Conservation (phyloP, 1,140 invertebrate genomes). For the Eupristina koningsbergeri region DNA sequence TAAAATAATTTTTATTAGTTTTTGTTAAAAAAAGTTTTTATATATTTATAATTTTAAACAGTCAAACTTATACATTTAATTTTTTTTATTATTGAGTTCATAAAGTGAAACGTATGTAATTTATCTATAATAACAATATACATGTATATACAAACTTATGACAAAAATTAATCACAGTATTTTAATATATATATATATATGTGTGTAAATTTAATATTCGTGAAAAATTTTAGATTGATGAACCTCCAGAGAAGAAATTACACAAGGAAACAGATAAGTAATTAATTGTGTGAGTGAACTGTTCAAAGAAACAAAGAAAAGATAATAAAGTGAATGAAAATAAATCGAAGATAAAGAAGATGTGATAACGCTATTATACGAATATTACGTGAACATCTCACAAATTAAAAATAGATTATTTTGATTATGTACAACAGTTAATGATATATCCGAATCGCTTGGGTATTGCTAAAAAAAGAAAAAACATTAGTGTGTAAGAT, state of each 20-base stretch:
- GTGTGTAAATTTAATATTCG: neutral
- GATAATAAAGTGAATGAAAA: conserved; percentile 52
- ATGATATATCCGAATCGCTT: conserved; percentile 68
- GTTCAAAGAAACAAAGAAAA: conserved; percentile 38
- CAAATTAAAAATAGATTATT: conserved; percentile 72
- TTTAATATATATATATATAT: neutral
- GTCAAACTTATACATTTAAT: neutral
- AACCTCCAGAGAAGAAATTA: conserved; percentile 71
- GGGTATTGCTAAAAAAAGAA: conserved; percentile 64
- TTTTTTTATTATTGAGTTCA: no score
- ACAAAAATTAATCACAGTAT: neutral
- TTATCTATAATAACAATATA: no score
- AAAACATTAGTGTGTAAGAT: conserved; percentile 29
- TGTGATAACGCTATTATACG: conserved; percentile 45
- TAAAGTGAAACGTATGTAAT: no score
- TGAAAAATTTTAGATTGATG: conserved; percentile 63
- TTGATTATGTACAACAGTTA: conserved; percentile 70
- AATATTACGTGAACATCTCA: conserved; percentile 60
- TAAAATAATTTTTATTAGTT: neutral
- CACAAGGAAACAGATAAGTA: conserved; percentile 70
- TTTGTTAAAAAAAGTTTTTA: neutral
- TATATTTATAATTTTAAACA: neutral
- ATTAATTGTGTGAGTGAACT: conserved; percentile 67
- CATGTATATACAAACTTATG: no score
- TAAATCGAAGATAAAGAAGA: conserved; percentile 54